Base-by-base conservation (phyloP, 37 sponge, comb jelly and placozoan genomes). In the Petrosia ficiformis region DNA sequence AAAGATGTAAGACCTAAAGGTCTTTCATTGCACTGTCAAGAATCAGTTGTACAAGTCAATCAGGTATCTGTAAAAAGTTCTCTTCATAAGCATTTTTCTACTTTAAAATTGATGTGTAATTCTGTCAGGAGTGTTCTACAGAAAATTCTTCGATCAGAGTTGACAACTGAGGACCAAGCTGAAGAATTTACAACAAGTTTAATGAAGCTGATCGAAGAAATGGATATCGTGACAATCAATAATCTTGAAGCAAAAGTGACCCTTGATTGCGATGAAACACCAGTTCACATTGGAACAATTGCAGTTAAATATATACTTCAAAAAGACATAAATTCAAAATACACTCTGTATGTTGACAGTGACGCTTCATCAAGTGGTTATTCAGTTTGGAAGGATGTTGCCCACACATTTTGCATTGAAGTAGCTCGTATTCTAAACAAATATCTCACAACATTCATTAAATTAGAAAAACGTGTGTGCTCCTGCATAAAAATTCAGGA, bases 1-100 rank as follows among this genome's bases (percentile, higher is more conserved):
- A 2, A 70, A 31, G 48, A 60, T 25, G 63, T 80, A 3, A 61
- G 72, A 25, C 80, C 80, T 28, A 70, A n/a, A 25, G 33, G 65
- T 1, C 43, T 80, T 59, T 80, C 80, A n/a, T 29, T 38, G 1
- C 3, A 39, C 22, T 59, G 60, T 40, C 4, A 36, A 3, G 72
- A 80, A 60, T 16, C 52, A 14, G 31, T 59, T 60, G 24, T 22
- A 30, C 44, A 70, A 80, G 63, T 26, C 61, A 26, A 61, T 48
- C 34, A 44, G 1, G 24, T 34, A 56, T 6, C 37, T 48, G 54
- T 19, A 19, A 48, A 48, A 48, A 48, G 54, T 14, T 14, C 54
- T 48, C 54, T 48, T 8, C 14, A 19, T 48, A 8, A 48, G 54
- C 54, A 48, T 48, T 48, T 48, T 14, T 8, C 8, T 19, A 48